These are phyloP conservation scores for Petroica traversi DNA, from an alignment of 2,113 vertebrate genomes.

Conservation along the genomic window DNA sequence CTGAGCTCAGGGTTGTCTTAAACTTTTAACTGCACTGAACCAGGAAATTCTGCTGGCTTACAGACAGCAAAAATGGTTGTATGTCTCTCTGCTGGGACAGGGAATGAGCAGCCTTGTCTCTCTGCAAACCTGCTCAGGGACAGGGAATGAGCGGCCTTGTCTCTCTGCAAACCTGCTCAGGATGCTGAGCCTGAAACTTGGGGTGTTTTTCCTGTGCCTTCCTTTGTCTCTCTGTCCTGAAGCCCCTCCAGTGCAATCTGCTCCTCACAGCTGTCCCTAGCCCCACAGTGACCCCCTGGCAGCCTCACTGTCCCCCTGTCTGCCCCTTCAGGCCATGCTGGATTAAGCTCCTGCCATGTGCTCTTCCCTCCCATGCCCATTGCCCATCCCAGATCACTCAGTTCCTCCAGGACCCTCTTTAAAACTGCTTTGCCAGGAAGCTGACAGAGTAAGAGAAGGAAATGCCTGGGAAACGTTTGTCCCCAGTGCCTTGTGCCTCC, in stretches of 20 bases:
- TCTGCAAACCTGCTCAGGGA: not conserved
- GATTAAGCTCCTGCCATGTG: not conserved
- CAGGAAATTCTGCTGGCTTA: not conserved
- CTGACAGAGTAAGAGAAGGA: not conserved
- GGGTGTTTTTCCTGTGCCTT: not conserved
- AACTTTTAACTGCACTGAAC: not conserved
- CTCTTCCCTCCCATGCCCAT: not conserved
- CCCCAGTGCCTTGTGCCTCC: rapidly evolving
- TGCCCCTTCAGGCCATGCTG: not conserved
- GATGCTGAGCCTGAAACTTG: rapidly evolving
- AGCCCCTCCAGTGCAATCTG: not conserved
- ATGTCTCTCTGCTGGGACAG: not conserved
- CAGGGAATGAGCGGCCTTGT: rapidly evolving
- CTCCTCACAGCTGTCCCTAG: rapidly evolving
- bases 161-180: not conserved
- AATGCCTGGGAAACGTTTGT: rapidly evolving
- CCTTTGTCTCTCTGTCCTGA: rapidly evolving
- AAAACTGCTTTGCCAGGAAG: not conserved
- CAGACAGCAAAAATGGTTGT: not conserved
- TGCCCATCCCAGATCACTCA: rapidly evolving
- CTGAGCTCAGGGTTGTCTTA: not conserved
- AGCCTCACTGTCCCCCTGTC: not conserved
- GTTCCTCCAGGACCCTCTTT: not conserved
- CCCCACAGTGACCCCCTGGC: not conserved
- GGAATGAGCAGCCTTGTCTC: rapidly evolving